phyloP scores from a whole-genome alignment of 2,113 vertebrate species.

The Oceanodroma tethys region DNA sequence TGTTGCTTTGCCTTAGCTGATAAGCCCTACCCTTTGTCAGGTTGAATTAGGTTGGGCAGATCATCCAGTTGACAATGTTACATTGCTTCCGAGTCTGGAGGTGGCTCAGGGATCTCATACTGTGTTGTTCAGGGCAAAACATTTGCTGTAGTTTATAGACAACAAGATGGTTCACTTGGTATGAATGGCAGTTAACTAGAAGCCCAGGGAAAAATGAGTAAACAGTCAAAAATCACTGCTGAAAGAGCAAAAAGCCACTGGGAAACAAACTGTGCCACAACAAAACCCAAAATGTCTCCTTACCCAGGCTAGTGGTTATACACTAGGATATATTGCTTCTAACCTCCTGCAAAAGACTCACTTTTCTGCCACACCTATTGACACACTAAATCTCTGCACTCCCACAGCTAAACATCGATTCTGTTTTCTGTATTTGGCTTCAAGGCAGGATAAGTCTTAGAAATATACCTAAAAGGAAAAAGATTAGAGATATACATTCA shows the following conservation, averaged over 20 bases:
- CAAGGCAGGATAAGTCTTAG: not conserved
- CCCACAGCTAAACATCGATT: not conserved
- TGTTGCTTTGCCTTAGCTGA: fast-evolving
- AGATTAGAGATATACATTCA: not conserved
- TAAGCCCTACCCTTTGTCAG: fast-evolving
- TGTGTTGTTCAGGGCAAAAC: not conserved
- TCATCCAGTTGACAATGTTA: fast-evolving
- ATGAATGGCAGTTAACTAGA: not conserved
- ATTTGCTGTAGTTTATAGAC: not conserved
- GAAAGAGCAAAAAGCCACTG: not conserved
- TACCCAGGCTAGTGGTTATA: not conserved
- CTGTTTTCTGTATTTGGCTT: not conserved
- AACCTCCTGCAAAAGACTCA: no score
- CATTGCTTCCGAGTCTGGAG: not conserved
- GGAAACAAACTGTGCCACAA: not conserved
- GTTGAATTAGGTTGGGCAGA: fast-evolving
- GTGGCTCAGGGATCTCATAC: not conserved
- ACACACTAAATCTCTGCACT: not conserved
- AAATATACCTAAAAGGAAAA: not conserved
- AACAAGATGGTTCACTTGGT: not conserved
- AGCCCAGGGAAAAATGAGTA: not conserved
- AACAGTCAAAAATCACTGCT: not conserved
- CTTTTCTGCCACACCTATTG: not conserved
- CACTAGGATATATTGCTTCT: not conserved
- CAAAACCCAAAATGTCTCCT: not conserved